These are phyloP conservation scores for Rhea americana DNA, from an alignment of 2,113 vertebrate genomes.

Conservation along the genomic window DNA sequence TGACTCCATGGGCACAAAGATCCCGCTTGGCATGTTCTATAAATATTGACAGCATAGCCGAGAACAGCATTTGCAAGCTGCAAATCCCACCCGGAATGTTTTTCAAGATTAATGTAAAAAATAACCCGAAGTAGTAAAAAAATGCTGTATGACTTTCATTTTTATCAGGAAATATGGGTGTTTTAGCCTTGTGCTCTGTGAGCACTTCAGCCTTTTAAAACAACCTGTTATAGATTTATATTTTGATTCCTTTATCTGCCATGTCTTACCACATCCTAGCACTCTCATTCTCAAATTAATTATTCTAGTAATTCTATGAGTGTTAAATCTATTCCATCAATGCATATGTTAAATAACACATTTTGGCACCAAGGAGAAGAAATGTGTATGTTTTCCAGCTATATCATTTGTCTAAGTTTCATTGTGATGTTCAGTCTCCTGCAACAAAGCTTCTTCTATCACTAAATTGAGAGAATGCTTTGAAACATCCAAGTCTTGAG, in stretches of 20 bases:
- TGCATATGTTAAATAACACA: not conserved
- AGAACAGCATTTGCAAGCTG: constrained; percentile 46
- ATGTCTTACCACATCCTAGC: not conserved
- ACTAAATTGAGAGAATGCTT: not conserved
- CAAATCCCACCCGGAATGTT: constrained; percentile 3
- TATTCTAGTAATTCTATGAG: not conserved
- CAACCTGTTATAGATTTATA: not conserved
- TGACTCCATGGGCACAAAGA: not conserved
- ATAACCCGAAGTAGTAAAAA: not conserved
- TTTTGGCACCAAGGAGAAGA: not conserved
- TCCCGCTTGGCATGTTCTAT: not conserved
- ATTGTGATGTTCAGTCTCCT: not conserved
- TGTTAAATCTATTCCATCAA: not conserved
- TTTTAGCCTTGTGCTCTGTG: not conserved
- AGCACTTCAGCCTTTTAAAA: not conserved
- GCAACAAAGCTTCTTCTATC: not conserved
- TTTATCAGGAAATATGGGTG: not conserved
- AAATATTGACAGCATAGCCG: constrained; percentile 60
- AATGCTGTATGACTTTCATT: not conserved
- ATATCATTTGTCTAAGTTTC: not conserved
- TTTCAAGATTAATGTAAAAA: not conserved
- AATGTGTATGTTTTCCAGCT: not conserved
- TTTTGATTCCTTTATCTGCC: not conserved
- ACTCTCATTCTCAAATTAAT: not conserved
- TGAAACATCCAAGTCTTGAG: not conserved